Percentiles rank a stretch among this genome's conserved stretches.
Evolutionary conservation across 1,140 invertebrate species (phyloP).

Genomic region (Gonioctena quinquepunctata): DNA sequence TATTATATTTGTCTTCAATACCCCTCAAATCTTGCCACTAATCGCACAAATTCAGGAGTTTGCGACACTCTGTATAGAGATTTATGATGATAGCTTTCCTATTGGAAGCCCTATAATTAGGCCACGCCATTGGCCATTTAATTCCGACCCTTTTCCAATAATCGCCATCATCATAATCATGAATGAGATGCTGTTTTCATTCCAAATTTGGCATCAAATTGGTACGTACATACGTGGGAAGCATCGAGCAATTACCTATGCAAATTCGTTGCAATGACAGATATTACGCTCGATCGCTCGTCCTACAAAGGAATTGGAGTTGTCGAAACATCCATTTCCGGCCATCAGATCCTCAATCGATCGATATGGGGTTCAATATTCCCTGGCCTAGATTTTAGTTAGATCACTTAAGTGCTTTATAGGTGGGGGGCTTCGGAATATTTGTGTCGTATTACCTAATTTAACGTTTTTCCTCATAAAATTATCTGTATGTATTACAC

Average conservation of each 20-base stretch:
- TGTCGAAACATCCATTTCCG: neutral
- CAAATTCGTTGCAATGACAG: neutral
- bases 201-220: neutral
- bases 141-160: neutral
- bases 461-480: no score
- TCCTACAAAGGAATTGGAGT: neutral
- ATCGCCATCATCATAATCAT: neutral
- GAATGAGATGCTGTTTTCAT: neutral
- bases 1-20: no score
- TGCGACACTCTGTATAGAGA: no score
- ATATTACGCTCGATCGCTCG: neutral
- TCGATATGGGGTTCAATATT: neutral
- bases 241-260: neutral
- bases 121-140: neutral
- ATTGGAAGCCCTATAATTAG: neutral
- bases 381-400: neutral
- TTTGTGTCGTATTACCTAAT: no score
- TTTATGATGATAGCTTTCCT: no score
- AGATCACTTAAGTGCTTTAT: neutral
- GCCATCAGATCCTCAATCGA: neutral
- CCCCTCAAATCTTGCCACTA: no score
- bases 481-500: no score
- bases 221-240: neutral
- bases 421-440: no score
- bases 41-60: no score